Evolutionary conservation across 30 jellyfish, hydroid and myxozoan genomes (phyloP), one percentile per base, ranked within the genome.

Genomic region (Hydractinia echinata): DNA sequence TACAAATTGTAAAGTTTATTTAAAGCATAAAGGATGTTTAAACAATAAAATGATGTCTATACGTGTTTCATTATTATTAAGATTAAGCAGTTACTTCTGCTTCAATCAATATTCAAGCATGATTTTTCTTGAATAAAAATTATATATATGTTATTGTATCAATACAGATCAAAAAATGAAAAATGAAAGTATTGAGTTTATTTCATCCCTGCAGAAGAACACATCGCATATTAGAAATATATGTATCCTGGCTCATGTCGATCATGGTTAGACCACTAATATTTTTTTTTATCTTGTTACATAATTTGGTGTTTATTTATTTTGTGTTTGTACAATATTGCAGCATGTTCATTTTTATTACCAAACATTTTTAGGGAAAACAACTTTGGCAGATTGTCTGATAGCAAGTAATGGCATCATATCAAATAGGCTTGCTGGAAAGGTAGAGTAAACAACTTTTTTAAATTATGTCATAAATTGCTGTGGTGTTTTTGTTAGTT

Each of bases 191-290:
- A 15, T 83, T 58, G 95, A 85, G 8, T 88, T 85, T 55, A 84
- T 89, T 10, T 16, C 84, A 9, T 54, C 83, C 6, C 61, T 94
- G 67, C 99, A 94, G 81, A 83, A 79, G 84, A 88, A 95, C 61
- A 82, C 96, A 60, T 67, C 76, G 53, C 86, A 86, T 73, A 89
- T 95, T 51, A 77, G 99, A 44, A 95, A 95, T 81, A 95, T 95
- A 16, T 95, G 99, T 79, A 95, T 95, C 44, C 83, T 95, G 61
- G 99, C 99, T 53, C 99, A 95, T 79, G 99, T 95, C 16, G 99
- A 95, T 77, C 99, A 95, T 82, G 99, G 99, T 95, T 79, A 82
- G 91, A 5, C 18, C 7, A 21, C 21, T 68, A 10, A 0, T 13
- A 64, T 64, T 64, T 64, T 64, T 10, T 64, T 44, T 7, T 6